These are phyloP conservation scores for Atta texana DNA, from an alignment of 1,140 invertebrate species.

Conservation along the genomic window DNA sequence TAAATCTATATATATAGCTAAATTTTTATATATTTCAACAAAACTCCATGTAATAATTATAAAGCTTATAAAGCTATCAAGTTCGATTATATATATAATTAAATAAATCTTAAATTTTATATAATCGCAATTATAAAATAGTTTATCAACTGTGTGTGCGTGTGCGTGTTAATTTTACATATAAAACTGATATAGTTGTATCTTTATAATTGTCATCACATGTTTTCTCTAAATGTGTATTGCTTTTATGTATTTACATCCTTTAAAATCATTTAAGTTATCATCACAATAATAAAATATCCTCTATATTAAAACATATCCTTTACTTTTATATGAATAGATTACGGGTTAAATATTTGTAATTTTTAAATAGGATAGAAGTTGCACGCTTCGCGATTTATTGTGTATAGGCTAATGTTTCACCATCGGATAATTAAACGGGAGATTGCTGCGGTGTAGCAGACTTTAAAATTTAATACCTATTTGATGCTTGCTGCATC, in stretches of 20 bases:
- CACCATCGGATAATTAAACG: conserved; percentile 56
- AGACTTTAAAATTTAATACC: conserved; percentile 74
- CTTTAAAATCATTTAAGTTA: neutral
- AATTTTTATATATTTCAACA: too few relatives aligned
- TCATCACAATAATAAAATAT: neutral
- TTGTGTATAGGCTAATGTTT: neutral
- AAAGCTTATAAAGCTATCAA: too few relatives aligned
- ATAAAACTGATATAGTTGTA: too few relatives aligned
- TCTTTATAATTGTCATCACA: too few relatives aligned
- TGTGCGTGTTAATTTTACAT: too few relatives aligned
- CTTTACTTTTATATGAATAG: neutral
- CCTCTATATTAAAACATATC: neutral
- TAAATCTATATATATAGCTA: too few relatives aligned
- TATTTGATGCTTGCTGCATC: conserved; percentile 63
- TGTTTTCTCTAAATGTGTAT: too few relatives aligned
- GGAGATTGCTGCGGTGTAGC: conserved; percentile 15
- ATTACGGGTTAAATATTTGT: neutral
- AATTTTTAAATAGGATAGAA: conserved; percentile 1
- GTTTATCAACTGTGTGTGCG: too few relatives aligned
- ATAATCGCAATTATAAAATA: too few relatives aligned
- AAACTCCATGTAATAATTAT: too few relatives aligned
- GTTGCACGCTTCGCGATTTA: neutral
- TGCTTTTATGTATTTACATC: neutral
- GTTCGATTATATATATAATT: too few relatives aligned
- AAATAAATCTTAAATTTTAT: too few relatives aligned